Evolutionary conservation across 2,797 vertebrate species (phyloP).

Genomic region (Ispidina picta): DNA sequence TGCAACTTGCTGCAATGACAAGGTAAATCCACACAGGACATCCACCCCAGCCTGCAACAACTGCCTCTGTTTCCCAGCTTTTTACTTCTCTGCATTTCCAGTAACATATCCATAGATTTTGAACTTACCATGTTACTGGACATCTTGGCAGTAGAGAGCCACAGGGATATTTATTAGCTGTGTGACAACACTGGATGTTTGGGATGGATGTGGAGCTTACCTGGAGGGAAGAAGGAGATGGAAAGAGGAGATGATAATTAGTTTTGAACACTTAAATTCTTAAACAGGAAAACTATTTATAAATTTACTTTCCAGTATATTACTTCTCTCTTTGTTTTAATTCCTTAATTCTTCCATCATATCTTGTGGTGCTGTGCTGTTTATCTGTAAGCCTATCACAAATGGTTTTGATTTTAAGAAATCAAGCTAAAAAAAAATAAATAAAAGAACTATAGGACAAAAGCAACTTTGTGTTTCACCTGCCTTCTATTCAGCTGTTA

Average conservation of each 20-base stretch:
- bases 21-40: neutral
- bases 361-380: neutral
- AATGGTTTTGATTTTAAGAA: neutral
- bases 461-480: neutral
- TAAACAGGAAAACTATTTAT: neutral
- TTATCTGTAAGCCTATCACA: neutral
- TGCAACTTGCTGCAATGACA: neutral
- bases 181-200: neutral
- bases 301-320: neutral
- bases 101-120: neutral
- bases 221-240: slow-evolving; percentile 25
- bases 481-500: neutral
- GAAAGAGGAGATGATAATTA: neutral
- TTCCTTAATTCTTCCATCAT: neutral
- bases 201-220: neutral
- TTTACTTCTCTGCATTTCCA: neutral
- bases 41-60: neutral
- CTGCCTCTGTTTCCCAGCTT: neutral
- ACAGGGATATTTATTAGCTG: neutral
- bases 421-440: neutral
- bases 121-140: slow-evolving; percentile 34
- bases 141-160: neutral
- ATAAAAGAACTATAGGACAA: neutral
- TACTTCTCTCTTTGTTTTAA: neutral
- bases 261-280: neutral